Evolutionary conservation across 2,113 vertebrate species (phyloP).

Genomic region (Platichthys stellatus): DNA sequence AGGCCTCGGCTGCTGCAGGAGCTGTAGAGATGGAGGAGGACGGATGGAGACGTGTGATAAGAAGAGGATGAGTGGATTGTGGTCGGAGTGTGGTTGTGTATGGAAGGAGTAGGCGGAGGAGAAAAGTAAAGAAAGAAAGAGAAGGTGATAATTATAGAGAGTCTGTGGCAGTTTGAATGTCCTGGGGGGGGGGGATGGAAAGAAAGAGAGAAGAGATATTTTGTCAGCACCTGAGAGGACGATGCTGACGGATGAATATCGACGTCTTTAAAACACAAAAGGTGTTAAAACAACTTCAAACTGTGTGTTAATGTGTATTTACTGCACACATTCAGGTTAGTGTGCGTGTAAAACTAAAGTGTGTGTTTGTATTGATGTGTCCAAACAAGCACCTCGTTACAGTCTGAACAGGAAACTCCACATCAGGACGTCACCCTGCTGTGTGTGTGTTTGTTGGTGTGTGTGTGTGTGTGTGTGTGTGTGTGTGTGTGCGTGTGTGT

Average conservation of each 20-base stretch:
- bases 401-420: too few species aligned
- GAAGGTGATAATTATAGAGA: neutral
- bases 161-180: neutral
- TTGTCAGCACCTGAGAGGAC: neutral
- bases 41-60: neutral
- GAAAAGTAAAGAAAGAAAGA: neutral
- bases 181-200: fast-evolving
- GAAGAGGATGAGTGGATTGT: neutral
- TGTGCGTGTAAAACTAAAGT: neutral
- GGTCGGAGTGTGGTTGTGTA: neutral
- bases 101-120: too few species aligned
- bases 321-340: neutral
- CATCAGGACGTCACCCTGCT: too few species aligned
- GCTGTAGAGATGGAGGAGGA: neutral
- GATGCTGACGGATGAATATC: neutral
- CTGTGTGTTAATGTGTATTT: neutral
- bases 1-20: too few species aligned
- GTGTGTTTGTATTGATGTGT: too few species aligned
- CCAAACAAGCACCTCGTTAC: too few species aligned
- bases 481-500: too few species aligned
- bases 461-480: too few species aligned
- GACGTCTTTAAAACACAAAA: neutral
- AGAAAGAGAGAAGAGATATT: neutral
- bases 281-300: neutral
- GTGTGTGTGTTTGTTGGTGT: too few species aligned